Evolutionary conservation across 2,797 vertebrate species (phyloP).

Genomic region (Erethizon dorsatum): DNA sequence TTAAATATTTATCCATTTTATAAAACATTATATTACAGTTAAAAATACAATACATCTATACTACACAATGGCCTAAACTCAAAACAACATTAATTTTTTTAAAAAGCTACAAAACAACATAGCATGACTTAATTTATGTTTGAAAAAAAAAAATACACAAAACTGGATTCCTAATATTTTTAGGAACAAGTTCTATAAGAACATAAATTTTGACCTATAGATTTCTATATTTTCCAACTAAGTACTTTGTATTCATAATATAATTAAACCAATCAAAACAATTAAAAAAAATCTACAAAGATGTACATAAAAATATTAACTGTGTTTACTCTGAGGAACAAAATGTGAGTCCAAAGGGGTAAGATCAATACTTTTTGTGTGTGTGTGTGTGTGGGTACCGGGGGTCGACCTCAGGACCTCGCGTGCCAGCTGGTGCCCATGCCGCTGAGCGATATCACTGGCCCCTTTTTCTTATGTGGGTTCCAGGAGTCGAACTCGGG

Average conservation of each 20-base stretch:
- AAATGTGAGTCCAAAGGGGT: not conserved
- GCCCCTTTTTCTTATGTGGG: too few species aligned
- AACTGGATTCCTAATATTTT: not conserved
- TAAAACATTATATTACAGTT: not conserved
- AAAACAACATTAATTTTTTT: not conserved
- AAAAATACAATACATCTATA: not conserved
- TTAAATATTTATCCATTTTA: not conserved
- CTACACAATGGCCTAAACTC: not conserved
- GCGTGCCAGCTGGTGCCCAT: too few species aligned
- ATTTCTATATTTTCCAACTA: not conserved
- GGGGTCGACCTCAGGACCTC: too few species aligned
- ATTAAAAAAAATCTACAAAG: not conserved
- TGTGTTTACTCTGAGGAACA: not conserved
- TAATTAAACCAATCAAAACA: not conserved
- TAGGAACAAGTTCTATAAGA: not conserved
- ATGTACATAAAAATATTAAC: not conserved
- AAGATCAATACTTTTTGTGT: not conserved
- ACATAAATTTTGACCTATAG: not conserved
- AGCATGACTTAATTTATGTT: not conserved
- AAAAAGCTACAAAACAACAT: not conserved
- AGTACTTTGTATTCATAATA: not conserved
- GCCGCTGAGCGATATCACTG: too few species aligned
- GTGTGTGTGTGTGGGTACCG: too few species aligned
- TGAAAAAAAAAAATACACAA: not conserved
- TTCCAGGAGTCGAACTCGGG: too few species aligned